Conservation (phyloP, 1,140 invertebrate species). For the Drepana arcuata region DNA sequence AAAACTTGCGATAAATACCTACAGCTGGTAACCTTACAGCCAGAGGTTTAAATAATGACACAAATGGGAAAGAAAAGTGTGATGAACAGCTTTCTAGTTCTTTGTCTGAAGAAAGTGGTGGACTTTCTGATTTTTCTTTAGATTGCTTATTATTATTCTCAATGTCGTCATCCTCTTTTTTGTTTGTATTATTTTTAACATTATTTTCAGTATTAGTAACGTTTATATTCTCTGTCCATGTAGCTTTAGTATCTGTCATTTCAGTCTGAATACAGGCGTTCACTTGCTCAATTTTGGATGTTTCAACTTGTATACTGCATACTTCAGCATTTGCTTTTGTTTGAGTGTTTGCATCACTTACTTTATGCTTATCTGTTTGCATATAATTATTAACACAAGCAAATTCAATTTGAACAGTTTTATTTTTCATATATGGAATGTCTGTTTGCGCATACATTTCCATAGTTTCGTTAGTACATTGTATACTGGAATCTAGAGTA, state of each 20-base stretch:
- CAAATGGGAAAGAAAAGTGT: slow-evolving; percentile 46
- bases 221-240: too few relatives aligned
- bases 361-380: slow-evolving; percentile 48
- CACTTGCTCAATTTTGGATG: too few relatives aligned
- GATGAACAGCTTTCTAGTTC: slow-evolving; percentile 20
- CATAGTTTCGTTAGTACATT: slow-evolving; percentile 30
- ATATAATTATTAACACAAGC: slow-evolving; percentile 23
- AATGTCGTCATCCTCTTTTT: slow-evolving; percentile 25
- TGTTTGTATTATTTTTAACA: slow-evolving; percentile 44
- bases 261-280: too few relatives aligned
- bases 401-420: slow-evolving; percentile 43
- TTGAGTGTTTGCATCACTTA: slow-evolving; percentile 29
- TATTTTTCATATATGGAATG: slow-evolving; percentile 41
- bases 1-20: slow-evolving; percentile 42
- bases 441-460: slow-evolving; percentile 60
- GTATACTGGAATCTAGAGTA: slow-evolving; percentile 45
- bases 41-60: slow-evolving; percentile 61
- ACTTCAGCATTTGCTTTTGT: too few relatives aligned
- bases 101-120: slow-evolving; percentile 57
- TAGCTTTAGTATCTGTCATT: too few relatives aligned
- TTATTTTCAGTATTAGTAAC: slow-evolving; percentile 22
- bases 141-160: slow-evolving; percentile 28
- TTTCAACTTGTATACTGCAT: too few relatives aligned
- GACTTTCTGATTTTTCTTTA: slow-evolving; percentile 55
- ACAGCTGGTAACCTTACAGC: slow-evolving; percentile 61